Evolutionary conservation across 2,888 invertebrate species (phyloP).

Genomic region (Caenorhabditis wallacei): DNA sequence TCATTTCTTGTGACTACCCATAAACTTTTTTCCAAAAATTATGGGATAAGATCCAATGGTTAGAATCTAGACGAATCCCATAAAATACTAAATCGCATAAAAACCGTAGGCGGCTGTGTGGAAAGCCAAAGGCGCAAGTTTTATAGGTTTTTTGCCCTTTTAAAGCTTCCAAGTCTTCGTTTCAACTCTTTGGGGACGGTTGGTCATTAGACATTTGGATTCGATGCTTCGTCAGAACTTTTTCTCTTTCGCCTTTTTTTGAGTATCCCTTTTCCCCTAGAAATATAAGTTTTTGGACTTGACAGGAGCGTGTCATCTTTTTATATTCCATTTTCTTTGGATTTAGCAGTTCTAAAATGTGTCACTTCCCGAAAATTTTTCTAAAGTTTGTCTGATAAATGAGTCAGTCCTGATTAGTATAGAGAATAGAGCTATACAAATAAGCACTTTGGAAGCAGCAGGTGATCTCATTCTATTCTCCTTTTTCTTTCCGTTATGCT

Average conservation of each 20-base stretch:
- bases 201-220: constrained; percentile 52
- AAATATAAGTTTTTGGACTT: constrained; percentile 48
- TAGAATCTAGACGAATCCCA: constrained; percentile 41
- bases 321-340: neutral
- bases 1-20: neutral
- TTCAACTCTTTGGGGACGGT: constrained; percentile 62
- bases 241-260: constrained; percentile 23
- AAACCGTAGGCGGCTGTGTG: constrained; percentile 53
- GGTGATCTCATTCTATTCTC: constrained; percentile 42
- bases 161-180: neutral
- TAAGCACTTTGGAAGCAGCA: constrained; percentile 18
- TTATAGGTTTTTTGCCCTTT: constrained; percentile 63
- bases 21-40: neutral
- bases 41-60: constrained; percentile 31
- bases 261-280: neutral
- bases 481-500: neutral
- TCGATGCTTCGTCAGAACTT: constrained; percentile 31
- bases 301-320: constrained; percentile 51
- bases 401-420: constrained; percentile 16
- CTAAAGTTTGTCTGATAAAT: constrained; percentile 5
- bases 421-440: constrained; percentile 2
- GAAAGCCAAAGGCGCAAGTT: constrained; percentile 37
- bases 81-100: constrained; percentile 65
- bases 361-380: constrained; percentile 40
- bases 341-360: constrained; percentile 22